phyloP scores from a whole-genome alignment of 2,113 vertebrate genomes.

The Riparia riparia region DNA sequence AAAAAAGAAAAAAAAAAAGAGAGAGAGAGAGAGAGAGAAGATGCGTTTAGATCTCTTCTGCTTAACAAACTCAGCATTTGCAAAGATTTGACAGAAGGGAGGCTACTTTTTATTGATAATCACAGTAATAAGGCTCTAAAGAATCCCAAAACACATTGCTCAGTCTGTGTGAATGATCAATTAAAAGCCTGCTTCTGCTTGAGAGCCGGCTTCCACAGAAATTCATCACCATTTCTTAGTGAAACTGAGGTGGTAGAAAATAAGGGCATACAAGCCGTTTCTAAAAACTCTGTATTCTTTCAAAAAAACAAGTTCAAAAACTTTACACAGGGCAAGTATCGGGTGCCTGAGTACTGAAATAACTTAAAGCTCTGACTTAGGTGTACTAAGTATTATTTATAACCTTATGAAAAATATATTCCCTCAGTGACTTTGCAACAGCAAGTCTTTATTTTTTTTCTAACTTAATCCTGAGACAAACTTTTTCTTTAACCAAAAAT shows the following conservation, averaged over 20 bases:
- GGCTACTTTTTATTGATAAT: constrained; percentile 27
- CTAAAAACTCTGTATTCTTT: background rate
- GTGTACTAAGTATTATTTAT: background rate
- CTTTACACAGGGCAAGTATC: background rate
- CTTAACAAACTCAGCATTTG: constrained; percentile 31
- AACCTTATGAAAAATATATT: background rate
- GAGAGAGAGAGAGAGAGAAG: background rate
- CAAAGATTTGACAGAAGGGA: constrained; percentile 40
- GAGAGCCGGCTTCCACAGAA: background rate
- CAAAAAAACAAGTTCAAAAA: background rate
- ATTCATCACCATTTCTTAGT: background rate
- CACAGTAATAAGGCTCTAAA: constrained; percentile 4
- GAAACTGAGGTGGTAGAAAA: background rate
- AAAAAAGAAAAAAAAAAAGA: background rate
- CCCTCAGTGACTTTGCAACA: background rate
- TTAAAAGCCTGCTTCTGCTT: background rate
- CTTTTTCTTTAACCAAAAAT: background rate
- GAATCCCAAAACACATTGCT: background rate
- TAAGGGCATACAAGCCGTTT: background rate
- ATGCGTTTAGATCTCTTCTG: background rate
- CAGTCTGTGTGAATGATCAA: background rate
- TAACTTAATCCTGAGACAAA: background rate
- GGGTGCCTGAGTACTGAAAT: background rate
- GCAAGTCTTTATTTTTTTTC: background rate
- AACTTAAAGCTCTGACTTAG: background rate